A percentile compares a stretch with the other conserved stretches of the same genome.
phyloP scores from a whole-genome alignment of 2,113 vertebrate species.

The Rhineura floridana region DNA sequence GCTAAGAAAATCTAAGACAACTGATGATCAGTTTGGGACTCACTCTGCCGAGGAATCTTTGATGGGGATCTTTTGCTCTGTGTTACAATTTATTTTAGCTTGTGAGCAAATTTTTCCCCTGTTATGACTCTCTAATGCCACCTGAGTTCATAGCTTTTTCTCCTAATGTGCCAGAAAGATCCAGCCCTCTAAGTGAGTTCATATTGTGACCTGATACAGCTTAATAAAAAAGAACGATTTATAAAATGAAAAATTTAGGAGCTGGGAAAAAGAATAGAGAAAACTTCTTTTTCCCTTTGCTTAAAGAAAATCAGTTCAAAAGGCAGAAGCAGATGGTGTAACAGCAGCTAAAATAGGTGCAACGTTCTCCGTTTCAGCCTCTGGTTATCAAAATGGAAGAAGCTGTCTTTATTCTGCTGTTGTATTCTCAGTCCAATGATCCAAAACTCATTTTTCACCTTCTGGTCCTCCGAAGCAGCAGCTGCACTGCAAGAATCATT shows the following conservation, averaged over 20 bases:
- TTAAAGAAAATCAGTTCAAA: conserved; percentile 3
- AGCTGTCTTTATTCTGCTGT: background rate
- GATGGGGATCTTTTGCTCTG: background rate
- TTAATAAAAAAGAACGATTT: background rate
- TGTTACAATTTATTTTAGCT: background rate
- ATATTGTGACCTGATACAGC: background rate
- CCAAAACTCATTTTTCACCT: conserved; percentile 1
- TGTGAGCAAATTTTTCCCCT: accelerated
- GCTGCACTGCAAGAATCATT: background rate
- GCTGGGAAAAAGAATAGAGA: accelerated
- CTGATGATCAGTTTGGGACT: background rate
- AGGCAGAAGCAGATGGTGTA: background rate
- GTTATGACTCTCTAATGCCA: background rate
- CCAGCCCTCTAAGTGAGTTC: background rate
- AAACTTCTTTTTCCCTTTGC: background rate
- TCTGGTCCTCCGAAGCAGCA: background rate
- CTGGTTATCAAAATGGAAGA: background rate
- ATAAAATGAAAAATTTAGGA: background rate
- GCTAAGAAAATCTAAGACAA: background rate
- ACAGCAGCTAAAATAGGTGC: background rate
- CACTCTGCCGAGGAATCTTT: background rate
- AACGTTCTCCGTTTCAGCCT: background rate
- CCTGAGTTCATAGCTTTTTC: background rate
- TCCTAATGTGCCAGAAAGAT: background rate
- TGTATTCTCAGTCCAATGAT: background rate